A percentile compares a stretch with the other conserved stretches of the same genome.
Evolutionary conservation across 2,797 vertebrate genomes (phyloP).

Genomic region (Psittacula echo): DNA sequence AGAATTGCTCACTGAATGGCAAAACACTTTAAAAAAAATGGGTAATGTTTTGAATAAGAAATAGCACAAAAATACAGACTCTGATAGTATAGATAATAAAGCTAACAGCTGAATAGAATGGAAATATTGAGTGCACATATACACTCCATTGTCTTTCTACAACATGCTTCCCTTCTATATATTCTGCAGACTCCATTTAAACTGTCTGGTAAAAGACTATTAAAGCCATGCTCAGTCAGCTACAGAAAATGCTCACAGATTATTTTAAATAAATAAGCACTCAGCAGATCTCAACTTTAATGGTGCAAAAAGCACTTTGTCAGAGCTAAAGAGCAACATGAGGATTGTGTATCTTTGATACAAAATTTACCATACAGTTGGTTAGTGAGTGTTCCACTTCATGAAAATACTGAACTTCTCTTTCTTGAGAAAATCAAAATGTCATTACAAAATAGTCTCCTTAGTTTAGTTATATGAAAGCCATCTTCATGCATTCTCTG

Average conservation of each 20-base stretch:
- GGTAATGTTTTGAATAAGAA: conserved; percentile 12
- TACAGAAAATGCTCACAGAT: background rate
- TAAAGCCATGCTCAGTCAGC: background rate
- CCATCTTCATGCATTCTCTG: background rate
- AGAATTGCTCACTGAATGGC: background rate
- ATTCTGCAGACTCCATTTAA: background rate
- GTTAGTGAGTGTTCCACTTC: background rate
- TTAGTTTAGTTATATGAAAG: background rate
- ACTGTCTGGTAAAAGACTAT: background rate
- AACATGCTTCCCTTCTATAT: background rate
- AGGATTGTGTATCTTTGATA: background rate
- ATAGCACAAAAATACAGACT: background rate
- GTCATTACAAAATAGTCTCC: background rate
- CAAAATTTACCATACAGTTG: background rate
- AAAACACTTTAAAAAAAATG: background rate
- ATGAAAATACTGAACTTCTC: background rate
- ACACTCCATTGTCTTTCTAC: background rate
- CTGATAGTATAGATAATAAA: conserved; percentile 9
- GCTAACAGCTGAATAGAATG: background rate
- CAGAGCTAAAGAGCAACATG: background rate
- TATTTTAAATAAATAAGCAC: conserved; percentile 44
- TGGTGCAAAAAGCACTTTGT: conserved; percentile 8
- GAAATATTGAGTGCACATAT: background rate
- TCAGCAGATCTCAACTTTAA: background rate
- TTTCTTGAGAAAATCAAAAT: background rate